Conservation (phyloP, 2,888 invertebrate species). For the Cantharis nigra region DNA sequence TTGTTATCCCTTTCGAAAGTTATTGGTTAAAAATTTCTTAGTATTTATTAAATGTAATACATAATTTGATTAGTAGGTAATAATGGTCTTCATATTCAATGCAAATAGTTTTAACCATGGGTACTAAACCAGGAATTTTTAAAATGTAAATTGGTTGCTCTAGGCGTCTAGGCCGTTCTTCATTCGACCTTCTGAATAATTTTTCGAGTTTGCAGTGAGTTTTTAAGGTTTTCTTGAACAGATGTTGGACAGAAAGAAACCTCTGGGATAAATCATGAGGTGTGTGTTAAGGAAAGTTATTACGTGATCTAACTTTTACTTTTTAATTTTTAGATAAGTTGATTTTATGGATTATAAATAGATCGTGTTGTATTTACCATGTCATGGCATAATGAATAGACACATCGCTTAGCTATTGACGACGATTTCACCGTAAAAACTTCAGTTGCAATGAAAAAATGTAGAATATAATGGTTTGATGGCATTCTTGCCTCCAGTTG, state of each 20-base stretch:
- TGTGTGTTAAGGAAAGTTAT: neutral
- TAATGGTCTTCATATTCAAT: neutral
- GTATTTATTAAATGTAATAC: neutral
- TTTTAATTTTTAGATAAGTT: neutral
- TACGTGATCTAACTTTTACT: neutral
- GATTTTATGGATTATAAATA: neutral
- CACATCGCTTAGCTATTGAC: slow-evolving; percentile 40
- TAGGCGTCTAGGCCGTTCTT: neutral
- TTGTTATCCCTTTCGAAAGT: neutral
- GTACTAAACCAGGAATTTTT: neutral
- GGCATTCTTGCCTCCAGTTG: slow-evolving; percentile 37
- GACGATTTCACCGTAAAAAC: slow-evolving; percentile 40
- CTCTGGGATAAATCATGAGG: neutral
- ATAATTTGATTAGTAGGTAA: neutral
- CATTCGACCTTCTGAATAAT: neutral
- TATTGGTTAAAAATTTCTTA: neutral
- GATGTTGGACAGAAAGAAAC: neutral
- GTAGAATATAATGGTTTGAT: slow-evolving; percentile 45
- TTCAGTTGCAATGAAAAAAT: slow-evolving; percentile 37
- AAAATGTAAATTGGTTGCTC: neutral
- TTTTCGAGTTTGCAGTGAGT: neutral
- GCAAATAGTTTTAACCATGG: neutral
- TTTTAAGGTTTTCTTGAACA: neutral
- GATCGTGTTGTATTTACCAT: slow-evolving; percentile 42
- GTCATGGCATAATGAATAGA: slow-evolving; percentile 39